Evolutionary conservation across 2,113 vertebrate species (phyloP).

Genomic region (Sminthopsis crassicaudata): DNA sequence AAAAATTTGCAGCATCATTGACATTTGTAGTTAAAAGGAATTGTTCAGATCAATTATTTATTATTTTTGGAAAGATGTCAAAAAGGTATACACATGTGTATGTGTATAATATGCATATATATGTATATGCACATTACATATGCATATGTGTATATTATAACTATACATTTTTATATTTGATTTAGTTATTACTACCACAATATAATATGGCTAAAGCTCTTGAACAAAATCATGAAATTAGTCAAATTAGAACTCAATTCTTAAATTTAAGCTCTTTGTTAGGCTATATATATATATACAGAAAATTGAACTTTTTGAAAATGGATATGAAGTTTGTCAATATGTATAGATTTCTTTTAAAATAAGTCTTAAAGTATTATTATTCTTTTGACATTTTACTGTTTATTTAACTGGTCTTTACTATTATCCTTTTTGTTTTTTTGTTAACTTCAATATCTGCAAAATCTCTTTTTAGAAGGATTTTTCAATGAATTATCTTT

Average conservation of each 20-base stretch:
- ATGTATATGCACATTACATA: too few species aligned
- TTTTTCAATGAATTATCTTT: background rate
- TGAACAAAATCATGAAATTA: background rate
- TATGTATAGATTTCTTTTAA: background rate
- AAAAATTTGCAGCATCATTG: background rate
- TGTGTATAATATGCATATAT: too few species aligned
- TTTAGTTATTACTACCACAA: background rate
- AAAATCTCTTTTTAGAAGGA: fast-evolving
- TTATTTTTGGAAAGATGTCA: background rate
- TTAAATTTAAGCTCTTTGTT: background rate
- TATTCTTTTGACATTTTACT: background rate
- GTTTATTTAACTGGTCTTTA: background rate
- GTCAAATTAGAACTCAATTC: background rate
- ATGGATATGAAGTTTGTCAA: background rate
- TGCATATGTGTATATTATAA: background rate
- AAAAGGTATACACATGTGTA: too few species aligned
- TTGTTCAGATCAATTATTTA: background rate
- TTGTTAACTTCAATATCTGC: background rate
- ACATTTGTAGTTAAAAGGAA: background rate
- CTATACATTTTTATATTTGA: too few species aligned
- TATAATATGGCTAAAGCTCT: background rate
- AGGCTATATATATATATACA: background rate
- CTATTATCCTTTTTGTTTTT: background rate
- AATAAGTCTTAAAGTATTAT: background rate
- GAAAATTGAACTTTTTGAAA: background rate